Conservation (phyloP, 2,113 vertebrate genomes). For the Puntigrus tetrazona region DNA sequence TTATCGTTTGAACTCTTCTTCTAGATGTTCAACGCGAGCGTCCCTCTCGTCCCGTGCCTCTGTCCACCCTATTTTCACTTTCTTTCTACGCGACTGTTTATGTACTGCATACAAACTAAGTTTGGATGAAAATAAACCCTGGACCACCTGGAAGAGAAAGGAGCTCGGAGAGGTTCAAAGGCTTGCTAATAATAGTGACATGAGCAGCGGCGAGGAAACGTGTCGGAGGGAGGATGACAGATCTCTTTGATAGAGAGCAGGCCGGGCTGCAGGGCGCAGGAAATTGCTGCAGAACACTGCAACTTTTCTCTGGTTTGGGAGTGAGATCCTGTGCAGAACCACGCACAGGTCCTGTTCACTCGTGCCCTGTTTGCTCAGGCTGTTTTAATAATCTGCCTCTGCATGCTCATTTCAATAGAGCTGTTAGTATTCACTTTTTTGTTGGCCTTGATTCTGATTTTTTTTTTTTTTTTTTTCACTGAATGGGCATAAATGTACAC, state of each 20-base stretch:
- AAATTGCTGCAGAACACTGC: constrained; percentile 66
- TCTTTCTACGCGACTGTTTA: constrained; percentile 50
- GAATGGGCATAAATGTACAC: too few relatives aligned
- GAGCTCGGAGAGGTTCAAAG: constrained; percentile 53
- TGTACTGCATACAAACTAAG: constrained; percentile 52
- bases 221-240: constrained; percentile 56
- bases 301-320: constrained; percentile 59
- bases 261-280: constrained; percentile 64
- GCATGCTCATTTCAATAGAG: constrained; percentile 66
- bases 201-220: constrained; percentile 46
- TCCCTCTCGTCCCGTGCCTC: constrained; percentile 7
- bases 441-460: background rate
- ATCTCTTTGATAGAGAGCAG: constrained; percentile 70
- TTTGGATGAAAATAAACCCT: constrained; percentile 48
- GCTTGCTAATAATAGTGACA: constrained; percentile 59
- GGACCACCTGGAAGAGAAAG: constrained; percentile 57
- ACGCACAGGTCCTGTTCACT: constrained; percentile 57
- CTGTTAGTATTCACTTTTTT: constrained; percentile 44
- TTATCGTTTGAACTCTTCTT: background rate
- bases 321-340: constrained; percentile 64
- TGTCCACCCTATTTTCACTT: constrained; percentile 26
- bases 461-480: background rate
- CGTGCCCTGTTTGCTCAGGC: constrained; percentile 49
- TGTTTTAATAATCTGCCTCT: constrained; percentile 61
- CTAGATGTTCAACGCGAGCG: constrained; percentile 19